Percentiles rank a stretch among this genome's conserved stretches.
Conservation (phyloP, 2,888 invertebrate genomes). For the Caenorhabditis sinica region DNA sequence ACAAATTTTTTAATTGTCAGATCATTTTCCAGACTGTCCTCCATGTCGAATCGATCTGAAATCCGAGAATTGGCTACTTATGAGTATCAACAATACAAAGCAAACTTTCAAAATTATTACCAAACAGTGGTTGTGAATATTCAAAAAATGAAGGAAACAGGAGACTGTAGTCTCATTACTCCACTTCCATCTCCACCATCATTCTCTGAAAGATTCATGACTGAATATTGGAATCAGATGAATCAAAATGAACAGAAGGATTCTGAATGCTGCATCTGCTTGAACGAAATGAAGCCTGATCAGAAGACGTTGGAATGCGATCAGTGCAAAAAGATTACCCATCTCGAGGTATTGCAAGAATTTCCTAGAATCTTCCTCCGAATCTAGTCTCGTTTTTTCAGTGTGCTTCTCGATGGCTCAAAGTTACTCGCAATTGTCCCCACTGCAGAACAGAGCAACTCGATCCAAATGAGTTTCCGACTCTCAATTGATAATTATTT, state of each 20-base stretch:
- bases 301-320: background rate
- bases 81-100: background rate
- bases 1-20: too few species aligned
- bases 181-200: background rate
- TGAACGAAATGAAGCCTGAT: background rate
- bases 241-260: background rate
- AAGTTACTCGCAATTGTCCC: background rate
- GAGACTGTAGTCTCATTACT: background rate
- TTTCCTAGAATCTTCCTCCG: too few species aligned
- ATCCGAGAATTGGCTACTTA: too few species aligned
- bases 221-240: background rate
- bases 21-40: background rate
- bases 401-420: constrained; percentile 14
- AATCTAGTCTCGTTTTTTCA: constrained; percentile 5
- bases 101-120: background rate
- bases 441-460: background rate
- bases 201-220: background rate
- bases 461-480: constrained; percentile 5
- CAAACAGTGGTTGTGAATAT: background rate
- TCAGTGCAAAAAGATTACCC: background rate
- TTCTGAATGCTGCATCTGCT: background rate
- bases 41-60: background rate
- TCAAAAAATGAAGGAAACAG: background rate
- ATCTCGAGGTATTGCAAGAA: background rate
- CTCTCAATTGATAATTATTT: too few species aligned